Percentiles rank a stretch among this genome's conserved stretches.
These are phyloP conservation scores for Poecilus cupreus DNA, from an alignment of 2,888 invertebrate genomes.

Conservation along the genomic window DNA sequence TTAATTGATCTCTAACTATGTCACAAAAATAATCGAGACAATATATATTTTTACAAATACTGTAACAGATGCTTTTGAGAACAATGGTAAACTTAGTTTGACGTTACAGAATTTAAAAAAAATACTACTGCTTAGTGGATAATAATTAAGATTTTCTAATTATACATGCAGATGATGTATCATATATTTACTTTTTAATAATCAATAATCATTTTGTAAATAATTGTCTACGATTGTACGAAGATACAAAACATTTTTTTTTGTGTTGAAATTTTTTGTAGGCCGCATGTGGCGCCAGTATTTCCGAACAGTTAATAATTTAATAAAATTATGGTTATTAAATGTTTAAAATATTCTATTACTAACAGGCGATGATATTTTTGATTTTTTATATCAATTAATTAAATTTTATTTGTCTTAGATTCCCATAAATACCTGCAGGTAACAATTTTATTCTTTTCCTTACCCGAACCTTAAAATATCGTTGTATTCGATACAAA, in stretches of 20 bases:
- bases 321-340: slow-evolving; percentile 38
- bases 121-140: no score
- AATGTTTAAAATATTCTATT: slow-evolving; percentile 30
- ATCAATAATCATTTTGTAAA: not conserved
- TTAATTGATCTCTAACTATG: no score
- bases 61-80: no score
- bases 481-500: not conserved
- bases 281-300: slow-evolving; percentile 4
- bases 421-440: not conserved
- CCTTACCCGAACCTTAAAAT: not conserved
- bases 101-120: no score
- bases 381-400: slow-evolving; percentile 24
- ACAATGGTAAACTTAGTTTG: no score
- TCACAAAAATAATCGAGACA: no score
- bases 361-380: slow-evolving; percentile 33
- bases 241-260: not conserved
- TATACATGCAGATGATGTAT: no score
- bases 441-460: not conserved
- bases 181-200: no score
- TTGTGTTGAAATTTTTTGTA: not conserved
- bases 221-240: not conserved
- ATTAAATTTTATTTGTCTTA: slow-evolving; percentile 38
- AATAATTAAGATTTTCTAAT: no score
- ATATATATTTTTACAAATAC: no score
- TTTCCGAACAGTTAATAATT: slow-evolving; percentile 36